Conservation (phyloP, 2,113 vertebrate genomes). For the Hippocampus abdominalis region DNA sequence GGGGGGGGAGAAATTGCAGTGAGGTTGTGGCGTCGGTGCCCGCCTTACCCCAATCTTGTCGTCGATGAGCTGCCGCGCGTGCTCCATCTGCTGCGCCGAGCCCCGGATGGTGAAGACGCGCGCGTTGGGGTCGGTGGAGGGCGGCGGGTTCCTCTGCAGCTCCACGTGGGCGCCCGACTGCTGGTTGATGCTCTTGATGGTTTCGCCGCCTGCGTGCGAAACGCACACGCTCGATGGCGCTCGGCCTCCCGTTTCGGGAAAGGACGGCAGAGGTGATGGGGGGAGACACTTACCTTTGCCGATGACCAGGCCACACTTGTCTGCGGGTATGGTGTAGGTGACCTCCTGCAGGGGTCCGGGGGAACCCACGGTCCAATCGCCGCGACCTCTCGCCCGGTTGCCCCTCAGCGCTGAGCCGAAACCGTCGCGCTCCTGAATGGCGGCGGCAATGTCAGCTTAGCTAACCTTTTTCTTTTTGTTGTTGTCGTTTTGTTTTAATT, state of each 20-base stretch:
- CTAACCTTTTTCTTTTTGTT: no score
- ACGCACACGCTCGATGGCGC: neutral
- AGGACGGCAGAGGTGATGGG: neutral
- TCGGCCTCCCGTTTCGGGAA: neutral
- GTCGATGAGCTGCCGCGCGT: slow-evolving; percentile 93
- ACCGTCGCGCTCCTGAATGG: slow-evolving; percentile 84
- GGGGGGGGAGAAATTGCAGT: no score
- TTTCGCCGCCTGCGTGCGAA: slow-evolving; percentile 85
- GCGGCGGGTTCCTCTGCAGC: slow-evolving; percentile 96
- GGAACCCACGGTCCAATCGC: slow-evolving; percentile 84
- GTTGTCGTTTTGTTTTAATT: no score
- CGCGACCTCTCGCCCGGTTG: slow-evolving; percentile 78
- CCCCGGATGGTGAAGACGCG: slow-evolving; percentile 95
- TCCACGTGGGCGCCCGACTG: slow-evolving; percentile 95
- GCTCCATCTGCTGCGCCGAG: slow-evolving; percentile 88
- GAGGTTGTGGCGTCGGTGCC: neutral
- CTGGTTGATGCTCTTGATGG: slow-evolving; percentile 97
- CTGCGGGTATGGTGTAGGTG: slow-evolving; percentile 90
- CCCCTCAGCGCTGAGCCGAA: slow-evolving; percentile 74
- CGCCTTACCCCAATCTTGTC: slow-evolving; percentile 95
- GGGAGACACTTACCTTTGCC: slow-evolving; percentile 81
- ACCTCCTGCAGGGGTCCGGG: slow-evolving; percentile 88
- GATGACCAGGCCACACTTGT: slow-evolving; percentile 92
- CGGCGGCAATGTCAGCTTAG: neutral
- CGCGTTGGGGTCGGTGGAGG: slow-evolving; percentile 88